Conservation (phyloP, 1,140 invertebrate species). For the Sitophilus oryzae region DNA sequence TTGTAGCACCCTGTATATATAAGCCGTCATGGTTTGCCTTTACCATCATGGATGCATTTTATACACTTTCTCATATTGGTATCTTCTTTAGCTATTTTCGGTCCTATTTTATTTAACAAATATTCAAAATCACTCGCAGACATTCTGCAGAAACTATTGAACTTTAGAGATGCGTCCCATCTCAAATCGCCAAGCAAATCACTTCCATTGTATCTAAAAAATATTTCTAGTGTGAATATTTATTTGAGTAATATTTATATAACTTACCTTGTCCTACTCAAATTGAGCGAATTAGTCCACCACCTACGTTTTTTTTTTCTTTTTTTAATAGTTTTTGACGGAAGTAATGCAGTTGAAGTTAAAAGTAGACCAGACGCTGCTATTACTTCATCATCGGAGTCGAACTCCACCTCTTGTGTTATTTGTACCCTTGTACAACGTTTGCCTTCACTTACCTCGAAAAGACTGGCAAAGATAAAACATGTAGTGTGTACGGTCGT, state of each 20-base stretch:
- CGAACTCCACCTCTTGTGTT: no score
- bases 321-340: no score
- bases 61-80: slow-evolving; percentile 33
- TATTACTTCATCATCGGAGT: no score
- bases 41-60: no score
- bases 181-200: slow-evolving; percentile 4
- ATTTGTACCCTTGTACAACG: no score
- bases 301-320: neutral
- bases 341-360: no score
- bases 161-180: neutral
- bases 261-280: neutral
- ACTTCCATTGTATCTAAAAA: slow-evolving; percentile 4
- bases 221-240: neutral
- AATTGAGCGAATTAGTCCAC: slow-evolving; percentile 2
- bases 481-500: no score
- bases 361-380: no score
- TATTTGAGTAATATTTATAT: slow-evolving; percentile 4
- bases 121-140: slow-evolving; percentile 10
- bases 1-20: no score
- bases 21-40: no score
- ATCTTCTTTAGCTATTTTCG: slow-evolving; percentile 30
- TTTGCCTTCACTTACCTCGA: no score
- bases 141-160: slow-evolving; percentile 9
- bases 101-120: slow-evolving; percentile 17
- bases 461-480: no score